Evolutionary conservation across 2,113 vertebrate genomes (phyloP), one percentile per base, ranked within the genome.

Genomic region (Siniperca chuatsi): DNA sequence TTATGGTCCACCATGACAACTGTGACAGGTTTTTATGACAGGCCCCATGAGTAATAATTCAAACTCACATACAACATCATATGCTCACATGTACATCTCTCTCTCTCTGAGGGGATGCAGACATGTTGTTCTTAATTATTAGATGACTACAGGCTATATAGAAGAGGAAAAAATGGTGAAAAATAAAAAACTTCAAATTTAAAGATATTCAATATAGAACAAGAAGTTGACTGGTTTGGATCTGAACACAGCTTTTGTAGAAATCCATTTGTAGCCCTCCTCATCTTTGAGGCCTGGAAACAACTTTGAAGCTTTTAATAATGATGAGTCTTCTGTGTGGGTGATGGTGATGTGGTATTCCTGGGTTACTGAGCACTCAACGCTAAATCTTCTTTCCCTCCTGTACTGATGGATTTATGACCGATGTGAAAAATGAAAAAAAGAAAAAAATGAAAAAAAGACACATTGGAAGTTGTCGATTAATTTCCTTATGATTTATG

Each of bases 391-490:
- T 33, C 29, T 44, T 7, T 21, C 50, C 40, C 37, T 71, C 60
- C 46, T 65, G 48, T 13, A n/a, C 42, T 40, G 68, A 81, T 12
- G 44, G 75, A 89, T 88, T 65, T 64, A 75, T 85, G 54, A 54
- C 42, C 37, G 29, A 55, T 37, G 55, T 60, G 23, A 15, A 50
- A 29, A 29, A 29, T 29, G 29, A 29, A 29, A 29, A 29, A 29
- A 29, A 29, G 29, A 29, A 29, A 29, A 29, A 29, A 29, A 29
- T 1, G 42, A 46, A 42, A 42, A 25, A 58, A 35, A 40, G n/a
- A 10, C 13, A 64, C 16, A 35, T 0, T 48, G 7, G 21, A 35
- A 8, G 61, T 25, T 21, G 15, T 62, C 21, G 57, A 50, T 52
- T 11, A 6, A 13, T 62, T 62, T 71, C 8, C 37, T 65, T 71